phyloP scores from a whole-genome alignment of 2,888 invertebrate genomes.

The Patella depressa region DNA sequence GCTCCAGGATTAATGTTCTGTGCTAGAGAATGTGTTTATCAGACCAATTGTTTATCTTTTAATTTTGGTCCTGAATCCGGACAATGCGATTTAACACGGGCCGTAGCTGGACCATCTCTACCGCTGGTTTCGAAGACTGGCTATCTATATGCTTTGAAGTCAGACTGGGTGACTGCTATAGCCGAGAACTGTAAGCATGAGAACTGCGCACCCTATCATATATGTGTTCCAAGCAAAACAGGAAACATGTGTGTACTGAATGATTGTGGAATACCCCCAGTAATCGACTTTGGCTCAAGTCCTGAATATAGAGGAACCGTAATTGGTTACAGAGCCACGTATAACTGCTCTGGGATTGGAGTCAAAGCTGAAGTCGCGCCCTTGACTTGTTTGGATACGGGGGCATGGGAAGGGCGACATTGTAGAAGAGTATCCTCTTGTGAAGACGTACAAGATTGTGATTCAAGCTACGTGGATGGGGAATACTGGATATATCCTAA shows the following conservation, averaged over 20 bases:
- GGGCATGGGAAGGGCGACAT: neutral
- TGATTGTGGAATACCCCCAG: neutral
- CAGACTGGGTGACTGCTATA: neutral
- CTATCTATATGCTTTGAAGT: neutral
- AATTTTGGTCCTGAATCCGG: neutral
- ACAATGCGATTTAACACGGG: constrained; percentile 1
- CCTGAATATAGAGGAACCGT: neutral
- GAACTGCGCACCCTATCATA: neutral
- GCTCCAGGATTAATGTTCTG: neutral
- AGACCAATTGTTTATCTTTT: constrained; percentile 6
- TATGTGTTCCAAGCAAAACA: neutral
- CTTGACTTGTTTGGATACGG: neutral
- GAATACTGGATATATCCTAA: neutral
- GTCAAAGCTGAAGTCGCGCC: neutral
- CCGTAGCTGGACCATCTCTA: neutral
- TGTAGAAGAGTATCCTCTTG: constrained; percentile 5
- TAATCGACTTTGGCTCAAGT: neutral
- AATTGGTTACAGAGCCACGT: neutral
- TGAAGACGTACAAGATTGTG: neutral
- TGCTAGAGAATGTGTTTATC: constrained; percentile 10
- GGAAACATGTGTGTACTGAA: neutral
- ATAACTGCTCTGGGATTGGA: neutral
- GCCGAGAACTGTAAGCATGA: neutral
- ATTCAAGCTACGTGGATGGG: neutral
- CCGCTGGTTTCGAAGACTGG: neutral